Conservation (phyloP, 1,140 invertebrate genomes). For the Oryctes rhinoceros region DNA sequence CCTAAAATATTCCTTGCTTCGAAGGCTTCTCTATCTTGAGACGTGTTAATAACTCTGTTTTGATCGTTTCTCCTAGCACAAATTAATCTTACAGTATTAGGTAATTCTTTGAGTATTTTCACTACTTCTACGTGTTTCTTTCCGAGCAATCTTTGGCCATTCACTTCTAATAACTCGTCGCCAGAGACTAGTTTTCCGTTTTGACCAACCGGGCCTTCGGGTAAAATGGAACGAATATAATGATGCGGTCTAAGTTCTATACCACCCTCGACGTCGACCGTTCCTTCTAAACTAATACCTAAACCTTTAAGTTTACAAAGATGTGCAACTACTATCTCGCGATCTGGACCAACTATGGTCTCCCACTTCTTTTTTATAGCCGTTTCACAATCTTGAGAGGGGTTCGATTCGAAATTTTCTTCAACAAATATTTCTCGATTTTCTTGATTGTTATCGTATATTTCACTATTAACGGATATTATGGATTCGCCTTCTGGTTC, state of each 20-base stretch:
- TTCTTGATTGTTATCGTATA: conserved; percentile 66
- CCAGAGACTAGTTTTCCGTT: conserved; percentile 83
- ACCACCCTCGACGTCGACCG: conserved; percentile 87
- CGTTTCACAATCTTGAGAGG: conserved; percentile 65
- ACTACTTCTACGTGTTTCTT: conserved; percentile 90
- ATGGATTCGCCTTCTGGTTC: conserved; percentile 73
- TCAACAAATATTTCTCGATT: conserved; percentile 66
- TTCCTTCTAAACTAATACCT: conserved; percentile 92
- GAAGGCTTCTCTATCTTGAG: conserved; percentile 78
- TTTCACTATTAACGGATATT: conserved; percentile 67
- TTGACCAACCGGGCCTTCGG: conserved; percentile 86
- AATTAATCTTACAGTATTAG: conserved; percentile 82
- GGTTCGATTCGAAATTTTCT: conserved; percentile 64
- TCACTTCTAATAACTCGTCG: conserved; percentile 91
- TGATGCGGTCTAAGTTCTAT: conserved; percentile 85
- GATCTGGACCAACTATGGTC: conserved; percentile 73
- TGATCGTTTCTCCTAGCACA: conserved; percentile 75
- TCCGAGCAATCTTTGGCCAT: conserved; percentile 85
- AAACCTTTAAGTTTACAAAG: conserved; percentile 85
- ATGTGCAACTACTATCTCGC: conserved; percentile 81
- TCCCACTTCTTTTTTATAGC: conserved; percentile 75
- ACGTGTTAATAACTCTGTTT: conserved; percentile 74
- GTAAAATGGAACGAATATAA: conserved; percentile 85
- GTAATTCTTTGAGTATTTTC: conserved; percentile 87
- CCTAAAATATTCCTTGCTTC: conserved; percentile 80